Base-by-base conservation (phyloP, 2,113 vertebrate species). In the Heptranchias perlo region DNA sequence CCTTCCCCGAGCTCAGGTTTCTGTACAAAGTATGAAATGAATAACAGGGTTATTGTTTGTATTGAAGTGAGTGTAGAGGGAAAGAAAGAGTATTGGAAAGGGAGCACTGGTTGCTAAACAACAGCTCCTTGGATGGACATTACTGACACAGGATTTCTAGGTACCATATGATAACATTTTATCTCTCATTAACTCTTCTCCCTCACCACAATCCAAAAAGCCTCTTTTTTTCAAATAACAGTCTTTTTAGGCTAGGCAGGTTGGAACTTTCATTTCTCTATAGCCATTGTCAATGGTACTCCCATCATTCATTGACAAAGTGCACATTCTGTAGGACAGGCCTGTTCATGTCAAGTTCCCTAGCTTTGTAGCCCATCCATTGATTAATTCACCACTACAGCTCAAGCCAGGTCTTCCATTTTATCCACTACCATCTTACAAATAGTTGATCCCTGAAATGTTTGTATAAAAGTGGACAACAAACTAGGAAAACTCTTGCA, bases 1-100 rank as follows among this genome's bases (percentile, higher is more conserved):
- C 98, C 96, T 98, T 99, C 96, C 99, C 98, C 0, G 99, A 99
- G 97, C 99, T 99, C 97, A 99, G 97, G 96, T 99, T 99, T 96
- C 99, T 99, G 97, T 39, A 95, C n/a, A 91, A 69, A 76, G 52
- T 52, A 94, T 39, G 44, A 58, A 54, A 76, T 35, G 44, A 78
- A 3, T 18, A 95, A 49, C 1, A 16, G 65, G 23, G 31, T 52
- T 69, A 95, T 95, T 69, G 64, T 69, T 31, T 47, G 16, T 2
- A 95, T 28, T 1, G 8, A 96, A 49, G 7, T 23, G 0, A 76
- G n/a, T 35, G n/a, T 28, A 58, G 54, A 8, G 35, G n/a, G 14
- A 91, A 0, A 91, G 28, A n/a, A n/a, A 58, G 5, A 3, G 4
- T 58, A 93, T 39, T 44, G 35, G 39, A 23, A 52, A 28, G 28